Evolutionary conservation across 2,888 invertebrate species (phyloP).

Genomic region (Serripes groenlandicus): DNA sequence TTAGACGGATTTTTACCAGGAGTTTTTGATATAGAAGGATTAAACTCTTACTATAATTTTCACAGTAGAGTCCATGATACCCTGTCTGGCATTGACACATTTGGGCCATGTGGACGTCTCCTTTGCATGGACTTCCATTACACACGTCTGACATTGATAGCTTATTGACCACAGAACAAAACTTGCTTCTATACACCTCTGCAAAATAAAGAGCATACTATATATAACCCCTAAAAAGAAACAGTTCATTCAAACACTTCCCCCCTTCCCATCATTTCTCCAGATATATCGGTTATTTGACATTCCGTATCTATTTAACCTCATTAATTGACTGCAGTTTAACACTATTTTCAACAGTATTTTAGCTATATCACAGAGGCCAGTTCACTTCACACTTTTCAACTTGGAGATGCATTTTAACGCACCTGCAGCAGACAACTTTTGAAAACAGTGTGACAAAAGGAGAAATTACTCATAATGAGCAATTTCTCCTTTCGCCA

Average conservation of each 20-base stretch:
- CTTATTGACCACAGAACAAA: background rate
- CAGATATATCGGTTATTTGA: background rate
- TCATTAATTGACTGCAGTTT: too few relatives aligned
- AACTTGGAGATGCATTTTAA: too few relatives aligned
- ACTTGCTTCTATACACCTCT: background rate
- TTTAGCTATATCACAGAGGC: too few relatives aligned
- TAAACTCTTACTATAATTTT: too few relatives aligned
- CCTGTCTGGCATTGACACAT: constrained; percentile 10
- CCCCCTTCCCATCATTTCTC: too few relatives aligned
- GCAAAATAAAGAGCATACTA: background rate
- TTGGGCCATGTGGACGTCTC: background rate
- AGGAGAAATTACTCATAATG: background rate
- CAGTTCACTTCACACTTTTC: too few relatives aligned
- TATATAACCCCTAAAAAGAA: too few relatives aligned
- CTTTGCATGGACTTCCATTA: background rate
- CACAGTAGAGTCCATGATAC: constrained; percentile 5
- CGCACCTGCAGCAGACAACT: too few relatives aligned
- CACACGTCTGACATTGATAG: background rate
- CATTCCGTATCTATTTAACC: background rate
- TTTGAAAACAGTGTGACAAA: background rate
- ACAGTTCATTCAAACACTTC: too few relatives aligned
- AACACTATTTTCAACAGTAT: too few relatives aligned
- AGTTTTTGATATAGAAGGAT: too few relatives aligned
- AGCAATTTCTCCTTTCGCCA: background rate
- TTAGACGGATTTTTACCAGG: too few relatives aligned